Conservation (phyloP, 1,140 invertebrate genomes). For the Anastatus disparis region DNA sequence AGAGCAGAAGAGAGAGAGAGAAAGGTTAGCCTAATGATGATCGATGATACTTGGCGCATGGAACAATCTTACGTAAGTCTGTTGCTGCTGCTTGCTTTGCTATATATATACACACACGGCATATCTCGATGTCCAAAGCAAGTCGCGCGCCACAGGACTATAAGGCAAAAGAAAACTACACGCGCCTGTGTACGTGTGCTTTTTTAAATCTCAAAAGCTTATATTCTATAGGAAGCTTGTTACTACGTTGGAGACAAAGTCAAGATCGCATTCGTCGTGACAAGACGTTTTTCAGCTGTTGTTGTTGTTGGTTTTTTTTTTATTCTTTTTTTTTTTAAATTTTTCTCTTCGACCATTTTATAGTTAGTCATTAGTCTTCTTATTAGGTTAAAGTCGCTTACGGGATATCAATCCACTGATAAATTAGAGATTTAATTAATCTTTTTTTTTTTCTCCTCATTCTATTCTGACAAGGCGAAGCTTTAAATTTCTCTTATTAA, state of each 20-base stretch:
- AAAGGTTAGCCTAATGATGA: constrained; percentile 51
- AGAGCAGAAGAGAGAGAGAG: neutral
- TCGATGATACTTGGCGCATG: constrained; percentile 50
- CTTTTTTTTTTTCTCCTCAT: neutral
- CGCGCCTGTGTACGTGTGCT: too few species aligned
- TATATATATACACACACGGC: too few species aligned
- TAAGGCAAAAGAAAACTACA: too few species aligned
- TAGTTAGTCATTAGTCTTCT: constrained; percentile 26
- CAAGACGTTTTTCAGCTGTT: constrained; percentile 16
- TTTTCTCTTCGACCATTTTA: too few species aligned
- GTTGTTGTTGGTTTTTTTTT: constrained; percentile 8
- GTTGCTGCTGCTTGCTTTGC: neutral
- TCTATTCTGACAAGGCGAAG: too few species aligned
- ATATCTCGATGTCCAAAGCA: constrained; percentile 14
- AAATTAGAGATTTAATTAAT: constrained; percentile 30
- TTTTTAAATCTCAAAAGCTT: constrained; percentile 15
- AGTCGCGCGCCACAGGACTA: neutral
- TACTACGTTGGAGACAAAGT: constrained; percentile 24
- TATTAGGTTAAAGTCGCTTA: constrained; percentile 16
- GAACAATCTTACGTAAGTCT: constrained; percentile 37
- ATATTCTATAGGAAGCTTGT: constrained; percentile 26
- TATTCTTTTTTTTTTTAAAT: too few species aligned
- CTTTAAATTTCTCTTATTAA: too few species aligned
- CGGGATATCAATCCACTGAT: constrained; percentile 5
- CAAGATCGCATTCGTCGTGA: constrained; percentile 33